Percentiles rank a stretch among this genome's conserved stretches.
Conservation (phyloP, 64 coral and sea anemone species). For the Pocillopora verrucosa region DNA sequence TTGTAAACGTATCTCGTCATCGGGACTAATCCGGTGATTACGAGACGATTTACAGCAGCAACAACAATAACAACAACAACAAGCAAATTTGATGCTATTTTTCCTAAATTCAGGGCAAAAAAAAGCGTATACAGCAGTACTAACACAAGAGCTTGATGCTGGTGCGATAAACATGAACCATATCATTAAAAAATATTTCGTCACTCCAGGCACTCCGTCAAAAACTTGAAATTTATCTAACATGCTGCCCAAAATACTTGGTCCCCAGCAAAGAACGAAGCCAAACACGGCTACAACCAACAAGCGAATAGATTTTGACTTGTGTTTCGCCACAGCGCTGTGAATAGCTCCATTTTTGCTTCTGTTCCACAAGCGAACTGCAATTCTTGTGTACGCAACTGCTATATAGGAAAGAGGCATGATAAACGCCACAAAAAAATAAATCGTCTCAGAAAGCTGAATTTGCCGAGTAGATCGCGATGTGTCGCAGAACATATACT, state of each 20-base stretch:
- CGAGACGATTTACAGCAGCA: neutral
- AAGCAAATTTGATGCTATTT: constrained; percentile 6
- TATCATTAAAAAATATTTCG: neutral
- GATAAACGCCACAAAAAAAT: neutral
- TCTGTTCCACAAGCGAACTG: neutral
- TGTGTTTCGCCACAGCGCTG: neutral
- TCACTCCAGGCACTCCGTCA: neutral
- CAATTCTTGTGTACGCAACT: neutral
- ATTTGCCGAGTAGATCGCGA: neutral
- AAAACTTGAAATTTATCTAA: neutral
- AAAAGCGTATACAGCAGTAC: neutral
- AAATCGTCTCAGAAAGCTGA: neutral
- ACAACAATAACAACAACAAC: neutral
- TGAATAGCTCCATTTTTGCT: neutral
- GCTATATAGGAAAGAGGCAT: neutral
- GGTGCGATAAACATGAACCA: neutral
- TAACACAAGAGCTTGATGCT: neutral
- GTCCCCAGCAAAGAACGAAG: neutral
- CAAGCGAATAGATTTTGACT: constrained; percentile 11
- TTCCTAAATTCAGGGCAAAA: constrained; percentile 10
- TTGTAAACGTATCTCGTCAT: neutral
- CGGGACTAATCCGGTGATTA: neutral
- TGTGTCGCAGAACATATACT: neutral
- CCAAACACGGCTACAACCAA: neutral
- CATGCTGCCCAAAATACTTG: neutral